These are phyloP conservation scores for Monarcha castaneiventris DNA, from an alignment of 2,113 vertebrate species.

Conservation along the genomic window DNA sequence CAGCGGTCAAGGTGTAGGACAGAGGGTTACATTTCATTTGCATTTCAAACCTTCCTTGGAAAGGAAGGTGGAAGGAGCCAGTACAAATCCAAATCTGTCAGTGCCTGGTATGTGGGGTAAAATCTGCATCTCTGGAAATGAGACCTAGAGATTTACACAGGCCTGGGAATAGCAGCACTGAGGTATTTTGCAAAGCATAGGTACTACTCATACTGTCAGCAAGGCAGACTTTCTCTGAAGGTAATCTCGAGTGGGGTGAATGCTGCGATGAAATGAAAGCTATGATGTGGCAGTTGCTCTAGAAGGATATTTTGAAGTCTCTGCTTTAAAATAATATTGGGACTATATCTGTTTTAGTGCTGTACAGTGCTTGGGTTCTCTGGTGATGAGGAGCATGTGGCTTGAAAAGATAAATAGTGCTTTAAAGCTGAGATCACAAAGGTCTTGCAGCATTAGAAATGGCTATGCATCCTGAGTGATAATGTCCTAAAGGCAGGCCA, in stretches of 20 bases:
- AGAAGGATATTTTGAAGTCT: neutral
- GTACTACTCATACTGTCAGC: neutral
- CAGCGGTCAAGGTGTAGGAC: fast-evolving
- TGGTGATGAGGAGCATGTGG: neutral
- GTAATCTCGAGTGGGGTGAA: fast-evolving
- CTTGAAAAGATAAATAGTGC: neutral
- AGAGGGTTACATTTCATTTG: neutral
- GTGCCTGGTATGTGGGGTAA: neutral
- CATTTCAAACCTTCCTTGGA: neutral
- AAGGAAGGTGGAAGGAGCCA: neutral
- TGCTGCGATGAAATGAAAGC: neutral
- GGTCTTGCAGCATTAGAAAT: neutral
- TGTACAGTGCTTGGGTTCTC: neutral
- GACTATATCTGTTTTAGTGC: neutral
- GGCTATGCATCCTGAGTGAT: neutral
- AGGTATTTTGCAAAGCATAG: neutral
- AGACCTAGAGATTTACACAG: neutral
- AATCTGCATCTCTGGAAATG: neutral
- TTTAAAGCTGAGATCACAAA: neutral
- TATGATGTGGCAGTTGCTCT: fast-evolving
- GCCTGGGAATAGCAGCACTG: neutral
- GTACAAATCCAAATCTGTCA: neutral
- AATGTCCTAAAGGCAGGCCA: neutral
- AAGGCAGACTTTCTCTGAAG: neutral
- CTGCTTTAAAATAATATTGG: neutral